These are phyloP conservation scores for Unio delphinus DNA, from an alignment of 2,888 invertebrate genomes.

Conservation along the genomic window DNA sequence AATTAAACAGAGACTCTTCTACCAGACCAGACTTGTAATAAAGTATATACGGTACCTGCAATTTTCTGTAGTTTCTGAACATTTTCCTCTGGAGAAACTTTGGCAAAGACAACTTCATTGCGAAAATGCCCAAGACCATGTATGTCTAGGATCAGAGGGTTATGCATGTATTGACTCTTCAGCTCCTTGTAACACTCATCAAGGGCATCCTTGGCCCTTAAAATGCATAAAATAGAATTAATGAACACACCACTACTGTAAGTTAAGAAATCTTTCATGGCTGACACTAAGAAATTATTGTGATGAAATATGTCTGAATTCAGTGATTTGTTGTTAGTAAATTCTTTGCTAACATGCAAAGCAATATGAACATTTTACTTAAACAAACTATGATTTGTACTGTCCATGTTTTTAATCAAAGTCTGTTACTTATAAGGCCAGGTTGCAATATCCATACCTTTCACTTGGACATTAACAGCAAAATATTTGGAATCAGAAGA, in stretches of 20 bases:
- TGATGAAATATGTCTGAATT: no score
- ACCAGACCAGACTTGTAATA: background rate
- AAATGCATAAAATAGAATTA: slow-evolving; percentile 1
- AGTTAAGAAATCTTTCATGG: slow-evolving; percentile 1
- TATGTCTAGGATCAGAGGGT: slow-evolving; percentile 20
- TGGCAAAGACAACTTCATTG: slow-evolving; percentile 46
- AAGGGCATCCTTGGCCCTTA: slow-evolving; percentile 30
- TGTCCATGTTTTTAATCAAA: no score
- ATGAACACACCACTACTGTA: background rate
- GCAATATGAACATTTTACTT: no score
- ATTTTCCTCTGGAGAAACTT: slow-evolving; percentile 22
- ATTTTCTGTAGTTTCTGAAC: slow-evolving; percentile 23
- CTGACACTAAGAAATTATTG: no score
- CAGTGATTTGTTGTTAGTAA: no score
- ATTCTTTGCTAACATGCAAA: no score
- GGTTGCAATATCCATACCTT: no score
- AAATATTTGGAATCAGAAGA: no score
- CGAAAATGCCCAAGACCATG: slow-evolving; percentile 38
- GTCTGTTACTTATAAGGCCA: no score
- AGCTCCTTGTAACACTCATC: slow-evolving; percentile 24
- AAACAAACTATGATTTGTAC: no score
- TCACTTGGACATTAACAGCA: no score
- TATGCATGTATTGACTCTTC: slow-evolving; percentile 3
- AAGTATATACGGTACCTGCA: slow-evolving; percentile 14
- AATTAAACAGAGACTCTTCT: no score